Base-by-base conservation (phyloP, 2,797 vertebrate species). In the Bucorvus abyssinicus region DNA sequence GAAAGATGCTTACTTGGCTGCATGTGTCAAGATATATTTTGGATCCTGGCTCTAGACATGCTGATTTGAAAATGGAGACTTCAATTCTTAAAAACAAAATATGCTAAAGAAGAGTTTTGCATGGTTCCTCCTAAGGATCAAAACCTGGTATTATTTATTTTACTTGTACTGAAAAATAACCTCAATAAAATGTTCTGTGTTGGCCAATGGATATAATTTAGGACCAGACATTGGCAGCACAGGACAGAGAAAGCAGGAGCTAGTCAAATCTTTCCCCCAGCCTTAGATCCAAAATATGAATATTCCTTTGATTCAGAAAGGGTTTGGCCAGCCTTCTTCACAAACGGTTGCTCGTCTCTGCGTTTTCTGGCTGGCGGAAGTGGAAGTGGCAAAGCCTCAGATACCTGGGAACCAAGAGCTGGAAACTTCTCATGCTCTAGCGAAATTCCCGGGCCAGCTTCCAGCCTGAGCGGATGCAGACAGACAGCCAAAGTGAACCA, bases 351-450 rank as follows among this genome's bases (percentile, higher is more conserved):
- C 96, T 94, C 14, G 63, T 96, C 91, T 97, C 91, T 84, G 82
- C 0, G 4, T 87, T 93, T 95, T 94, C 96, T 97, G 96, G 95
- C 91, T 86, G 87, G 67, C 85, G 77, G 67, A 94, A 90, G 91
- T 95, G 92, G 95, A 97, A 95, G 95, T 94, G 95, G 93, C 95
- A 95, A 85, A 96, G 91, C 94, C 96, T 96, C 89, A 88, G 94
- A 95, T 96, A 96, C 95, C 96, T 97, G 95, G 95, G 96, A 97
- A 97, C 85, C 91, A 79, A 90, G 77, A 94, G 65, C 95, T 97
- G 96, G 94, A 97, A 97, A 95, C 76, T 95, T 93, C 94, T 93
- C 84, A 93, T 91, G 93, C 89, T 96, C 93, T 95, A 97, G 95
- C 85, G 74, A 95, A 96, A 96, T 93, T 96, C 95, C 95, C 70